Conservation (phyloP, 2,113 vertebrate species). For the Microcebus tavaratra region DNA sequence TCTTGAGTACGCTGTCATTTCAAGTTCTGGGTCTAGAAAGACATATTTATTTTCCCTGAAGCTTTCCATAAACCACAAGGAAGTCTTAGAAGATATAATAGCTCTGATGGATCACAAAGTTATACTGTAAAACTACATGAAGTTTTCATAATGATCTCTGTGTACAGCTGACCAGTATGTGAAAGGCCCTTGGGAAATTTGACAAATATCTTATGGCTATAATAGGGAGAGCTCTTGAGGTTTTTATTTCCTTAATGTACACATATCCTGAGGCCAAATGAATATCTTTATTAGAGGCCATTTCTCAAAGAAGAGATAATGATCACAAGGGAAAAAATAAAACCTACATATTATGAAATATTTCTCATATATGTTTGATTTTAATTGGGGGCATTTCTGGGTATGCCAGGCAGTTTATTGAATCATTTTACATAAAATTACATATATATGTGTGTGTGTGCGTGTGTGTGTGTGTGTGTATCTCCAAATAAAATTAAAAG, state of each 20-base stretch:
- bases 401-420: conserved; percentile 32
- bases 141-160: conserved; percentile 12
- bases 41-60: conserved; percentile 53
- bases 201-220: conserved; percentile 67
- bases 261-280: conserved; percentile 58
- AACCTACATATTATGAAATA: conserved; percentile 55
- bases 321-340: conserved; percentile 66
- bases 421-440: conserved; percentile 46
- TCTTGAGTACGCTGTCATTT: conserved; percentile 52
- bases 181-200: conserved; percentile 44
- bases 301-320: conserved; percentile 74
- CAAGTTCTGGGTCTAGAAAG: conserved; percentile 52
- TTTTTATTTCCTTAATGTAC: conserved; percentile 68
- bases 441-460: not conserved
- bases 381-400: conserved; percentile 70
- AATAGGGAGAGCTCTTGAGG: conserved; percentile 43
- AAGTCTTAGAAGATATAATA: conserved; percentile 61
- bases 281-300: conserved; percentile 65
- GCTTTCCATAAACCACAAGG: conserved; percentile 53
- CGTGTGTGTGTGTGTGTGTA: too few species aligned
- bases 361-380: conserved; percentile 59
- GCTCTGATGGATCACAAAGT: conserved; percentile 44
- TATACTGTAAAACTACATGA: conserved; percentile 42
- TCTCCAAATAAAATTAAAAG: not conserved
- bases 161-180: conserved; percentile 34